Base-by-base conservation (phyloP, 2,113 vertebrate genomes). In the Haemorhous mexicanus region DNA sequence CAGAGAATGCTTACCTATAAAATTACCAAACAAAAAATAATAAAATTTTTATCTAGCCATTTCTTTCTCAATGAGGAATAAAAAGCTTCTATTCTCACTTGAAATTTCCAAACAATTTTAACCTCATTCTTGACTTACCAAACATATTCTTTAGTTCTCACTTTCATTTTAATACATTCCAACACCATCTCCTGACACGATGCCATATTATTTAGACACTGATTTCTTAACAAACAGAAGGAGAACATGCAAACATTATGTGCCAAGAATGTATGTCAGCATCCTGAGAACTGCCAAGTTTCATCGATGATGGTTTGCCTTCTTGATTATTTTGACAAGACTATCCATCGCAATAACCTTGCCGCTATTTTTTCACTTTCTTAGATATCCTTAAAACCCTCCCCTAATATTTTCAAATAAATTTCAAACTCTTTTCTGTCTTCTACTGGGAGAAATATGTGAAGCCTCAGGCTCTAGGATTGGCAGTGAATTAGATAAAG, bases 301-400 rank as follows among this genome's bases (percentile, higher is more conserved):
- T 95, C 58, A 62, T 83, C 43, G 80, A 93, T 64, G 35, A 61
- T 55, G 22, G 85, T 89, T 95, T 94, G 68, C 35, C 50, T 72
- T 70, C 66, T 67, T 75, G 46, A 85, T 91, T 96, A 94, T 96
- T 95, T 93, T 95, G 81, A 92, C 83, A 76, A 59, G 77, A 37
- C 53, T 94, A 49, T 70, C 68, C 33, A 28, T 63, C 20, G 22
- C 67, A 39, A 47, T 28, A 56, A 41, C 30, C 44, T 74, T 91
- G 46, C 11, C 33, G 20, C 49, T 87, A 49, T 32, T 84, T 90
- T 32, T 85, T 93, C 35, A 15, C 21, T 47, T 94, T 75, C 43
- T 55, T 81, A 73, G 30, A 77, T 74, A 86, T 76, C 46, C 21
- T 74, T 62, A 90, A 94, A 79, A 79, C n/a, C 58, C 86, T 69